These are phyloP conservation scores for Heliothis peltigera DNA, from an alignment of 2,888 invertebrate species.

Conservation along the genomic window DNA sequence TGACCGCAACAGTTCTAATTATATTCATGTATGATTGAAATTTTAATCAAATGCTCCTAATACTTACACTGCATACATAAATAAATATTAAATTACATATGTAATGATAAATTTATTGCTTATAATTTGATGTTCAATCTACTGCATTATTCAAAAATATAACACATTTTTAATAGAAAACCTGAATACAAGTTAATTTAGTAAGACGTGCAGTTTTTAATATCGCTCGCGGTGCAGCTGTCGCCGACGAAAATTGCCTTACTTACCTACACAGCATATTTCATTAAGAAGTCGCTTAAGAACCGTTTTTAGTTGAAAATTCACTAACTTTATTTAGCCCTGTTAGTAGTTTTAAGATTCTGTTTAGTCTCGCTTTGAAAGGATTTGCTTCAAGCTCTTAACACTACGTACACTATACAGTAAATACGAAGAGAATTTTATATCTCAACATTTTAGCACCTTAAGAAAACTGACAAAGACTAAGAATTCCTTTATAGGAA, in stretches of 20 bases:
- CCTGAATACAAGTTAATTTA: conserved; percentile 7
- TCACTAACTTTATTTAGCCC: conserved; percentile 40
- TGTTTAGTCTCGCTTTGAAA: conserved; percentile 29
- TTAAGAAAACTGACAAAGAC: neutral
- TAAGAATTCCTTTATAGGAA: neutral
- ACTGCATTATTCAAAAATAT: neutral
- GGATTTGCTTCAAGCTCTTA: conserved; percentile 6
- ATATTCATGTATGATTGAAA: conserved; percentile 1
- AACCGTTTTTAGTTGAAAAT: conserved; percentile 40
- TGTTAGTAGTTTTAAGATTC: conserved; percentile 33
- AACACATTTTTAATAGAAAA: neutral
- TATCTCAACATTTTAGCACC: conserved; percentile 1
- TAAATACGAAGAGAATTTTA: neutral
- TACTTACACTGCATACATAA: too few species aligned
- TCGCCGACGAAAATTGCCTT: conserved; percentile 53
- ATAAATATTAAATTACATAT: neutral
- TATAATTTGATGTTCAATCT: neutral
- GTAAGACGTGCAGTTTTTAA: conserved; percentile 17
- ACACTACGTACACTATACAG: neutral
- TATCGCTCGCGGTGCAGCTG: conserved; percentile 23
- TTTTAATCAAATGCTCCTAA: too few species aligned
- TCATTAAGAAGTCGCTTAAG: conserved; percentile 34
- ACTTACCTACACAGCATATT: conserved; percentile 56
- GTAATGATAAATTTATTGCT: neutral
- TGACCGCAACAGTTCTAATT: neutral